Percentiles rank a stretch among this genome's conserved stretches.
Conservation (phyloP, 2,888 invertebrate species). For the Drosophila bunnanda region DNA sequence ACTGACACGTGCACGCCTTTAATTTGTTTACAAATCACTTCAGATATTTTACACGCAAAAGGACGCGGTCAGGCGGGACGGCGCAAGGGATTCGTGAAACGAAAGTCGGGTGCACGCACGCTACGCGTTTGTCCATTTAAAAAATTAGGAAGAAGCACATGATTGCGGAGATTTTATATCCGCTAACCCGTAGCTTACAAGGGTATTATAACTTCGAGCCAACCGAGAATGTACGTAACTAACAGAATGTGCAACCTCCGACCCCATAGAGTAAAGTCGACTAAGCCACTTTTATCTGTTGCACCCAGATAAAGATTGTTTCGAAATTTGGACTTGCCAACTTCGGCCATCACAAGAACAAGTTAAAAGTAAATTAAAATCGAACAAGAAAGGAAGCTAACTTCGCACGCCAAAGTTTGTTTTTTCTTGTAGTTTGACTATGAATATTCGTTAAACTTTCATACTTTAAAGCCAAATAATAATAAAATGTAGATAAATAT, state of each 20-base stretch:
- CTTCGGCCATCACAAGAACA: too few relatives aligned
- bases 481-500: too few relatives aligned
- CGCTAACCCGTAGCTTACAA: not conserved
- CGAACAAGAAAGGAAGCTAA: not conserved
- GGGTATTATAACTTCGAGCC: not conserved
- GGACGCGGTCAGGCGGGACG: slow-evolving; percentile 58
- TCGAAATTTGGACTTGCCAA: too few relatives aligned
- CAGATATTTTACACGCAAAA: slow-evolving; percentile 83
- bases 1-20: slow-evolving; percentile 84
- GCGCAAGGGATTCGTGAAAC: not conserved
- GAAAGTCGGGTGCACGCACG: not conserved
- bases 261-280: not conserved
- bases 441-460: too few relatives aligned
- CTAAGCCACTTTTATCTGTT: not conserved
- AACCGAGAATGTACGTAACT: too few relatives aligned
- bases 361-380: too few relatives aligned
- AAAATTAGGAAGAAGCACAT: too few relatives aligned
- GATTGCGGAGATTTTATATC: not conserved
- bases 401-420: not conserved
- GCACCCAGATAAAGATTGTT: not conserved
- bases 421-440: too few relatives aligned
- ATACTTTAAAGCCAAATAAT: too few relatives aligned
- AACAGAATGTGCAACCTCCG: not conserved
- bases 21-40: slow-evolving; percentile 85
- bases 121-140: not conserved